phyloP scores from a whole-genome alignment of 2,888 invertebrate genomes.

The Norana najaformis region DNA sequence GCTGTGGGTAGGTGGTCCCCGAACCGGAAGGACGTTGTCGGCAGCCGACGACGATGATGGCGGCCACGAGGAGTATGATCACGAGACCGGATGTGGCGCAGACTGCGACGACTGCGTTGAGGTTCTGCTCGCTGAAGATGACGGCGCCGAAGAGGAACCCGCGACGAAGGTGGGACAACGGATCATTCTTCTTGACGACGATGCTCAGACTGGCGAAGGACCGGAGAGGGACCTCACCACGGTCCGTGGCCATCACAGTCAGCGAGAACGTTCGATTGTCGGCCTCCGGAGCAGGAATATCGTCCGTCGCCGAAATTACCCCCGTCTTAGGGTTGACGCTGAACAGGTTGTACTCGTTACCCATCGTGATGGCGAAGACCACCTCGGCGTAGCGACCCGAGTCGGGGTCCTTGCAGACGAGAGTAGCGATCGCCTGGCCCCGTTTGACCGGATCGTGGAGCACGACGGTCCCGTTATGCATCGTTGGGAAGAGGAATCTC shows the following conservation, averaged over 20 bases:
- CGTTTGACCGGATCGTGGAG: constrained; percentile 31
- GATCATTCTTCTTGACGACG: constrained; percentile 34
- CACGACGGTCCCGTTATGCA: constrained; percentile 33
- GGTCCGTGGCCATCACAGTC: constrained; percentile 38
- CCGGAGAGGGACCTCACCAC: constrained; percentile 31
- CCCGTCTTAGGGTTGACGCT: constrained; percentile 39
- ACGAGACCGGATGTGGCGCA: constrained; percentile 32
- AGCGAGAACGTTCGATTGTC: constrained; percentile 33
- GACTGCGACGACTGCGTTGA: constrained; percentile 27
- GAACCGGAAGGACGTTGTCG: constrained; percentile 24
- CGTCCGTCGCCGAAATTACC: constrained; percentile 34
- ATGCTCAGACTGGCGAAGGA: constrained; percentile 32
- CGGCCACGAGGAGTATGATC: constrained; percentile 32
- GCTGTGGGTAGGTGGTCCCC: neutral
- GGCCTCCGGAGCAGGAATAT: constrained; percentile 26
- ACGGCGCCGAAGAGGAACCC: constrained; percentile 27
- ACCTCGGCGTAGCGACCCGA: constrained; percentile 39
- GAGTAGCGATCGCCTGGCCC: constrained; percentile 38
- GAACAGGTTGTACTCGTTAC: constrained; percentile 35
- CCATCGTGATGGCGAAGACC: constrained; percentile 35
- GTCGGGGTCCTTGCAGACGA: constrained; percentile 38
- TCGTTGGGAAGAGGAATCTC: constrained; percentile 35
- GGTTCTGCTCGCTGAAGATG: constrained; percentile 31
- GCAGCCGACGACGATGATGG: constrained; percentile 32
- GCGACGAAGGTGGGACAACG: neutral